Base-by-base conservation (phyloP, 2,888 invertebrate species). In the Coecobrya sp. region DNA sequence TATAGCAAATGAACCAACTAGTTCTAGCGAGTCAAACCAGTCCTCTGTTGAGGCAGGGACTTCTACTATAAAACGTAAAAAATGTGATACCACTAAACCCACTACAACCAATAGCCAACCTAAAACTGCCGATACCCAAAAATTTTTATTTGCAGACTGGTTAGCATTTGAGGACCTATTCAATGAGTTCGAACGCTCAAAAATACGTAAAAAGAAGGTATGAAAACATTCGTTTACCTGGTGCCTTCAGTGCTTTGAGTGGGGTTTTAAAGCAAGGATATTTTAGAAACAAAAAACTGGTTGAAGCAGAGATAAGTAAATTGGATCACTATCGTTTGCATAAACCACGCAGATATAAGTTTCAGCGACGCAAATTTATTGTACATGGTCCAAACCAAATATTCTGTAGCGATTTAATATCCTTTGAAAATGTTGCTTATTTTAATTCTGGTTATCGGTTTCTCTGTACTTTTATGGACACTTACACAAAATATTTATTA, bases 191-290 rank as follows among this genome's bases (percentile, higher is more conserved):
- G 8, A 16, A 10, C 10, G n/a, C 5, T 0, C 16, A n/a, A 13
- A 30, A 30, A 13, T 76, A 76, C 79, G 52, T 79, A 79, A 49
- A 13, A 79, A 79, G 79, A 79, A n/a, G 30, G 30, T 79, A 79
- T 19, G 25, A 25, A 16, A 79, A 79, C 27, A 1, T 79, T 11
- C 22, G 52, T 1, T 3, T 45, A 52, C 25, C 49, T 8, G 79
- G 79, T 0, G 27, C 11, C 0, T 52, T 52, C 52, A 16, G 16
- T n/a, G 52, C 25, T 0, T 10, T 79, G 0, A 13, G 11, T 0
- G 52, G 52, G 4, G 49, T 79, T 1, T 16, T 52, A 13, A 25
- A n/a, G 11, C 79, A 52, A 30, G 25, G 25, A 7, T 3, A 49
- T 5, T 52, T 79, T 79, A 79, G 52, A 52, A 52, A 79, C 27